Percentiles rank a stretch among this genome's conserved stretches.
Conservation (phyloP, 2,113 vertebrate species). For the Cebidichthys violaceus region DNA sequence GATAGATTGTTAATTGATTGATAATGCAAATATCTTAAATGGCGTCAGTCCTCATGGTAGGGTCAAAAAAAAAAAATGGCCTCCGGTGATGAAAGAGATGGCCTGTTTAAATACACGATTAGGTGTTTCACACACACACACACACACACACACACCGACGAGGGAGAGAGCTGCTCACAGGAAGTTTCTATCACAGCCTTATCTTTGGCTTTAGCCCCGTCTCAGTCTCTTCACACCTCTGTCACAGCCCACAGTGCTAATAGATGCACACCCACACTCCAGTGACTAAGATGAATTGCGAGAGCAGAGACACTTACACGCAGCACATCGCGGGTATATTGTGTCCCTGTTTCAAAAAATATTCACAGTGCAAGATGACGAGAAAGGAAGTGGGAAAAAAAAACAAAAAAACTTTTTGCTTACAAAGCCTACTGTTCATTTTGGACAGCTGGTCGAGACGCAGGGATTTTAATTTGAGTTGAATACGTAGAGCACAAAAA, state of each 20-base stretch:
- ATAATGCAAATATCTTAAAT: background rate
- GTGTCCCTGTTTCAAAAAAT: slow-evolving; percentile 67
- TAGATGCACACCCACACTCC: slow-evolving; percentile 75
- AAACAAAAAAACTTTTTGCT: slow-evolving; percentile 14
- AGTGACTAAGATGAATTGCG: slow-evolving; percentile 69
- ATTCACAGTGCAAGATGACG: slow-evolving; percentile 55
- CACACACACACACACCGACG: slow-evolving; percentile 11
- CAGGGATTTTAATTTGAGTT: slow-evolving; percentile 28
- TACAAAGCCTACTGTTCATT: slow-evolving; percentile 14
- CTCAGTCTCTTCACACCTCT: slow-evolving; percentile 69
- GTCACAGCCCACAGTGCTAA: slow-evolving; percentile 70
- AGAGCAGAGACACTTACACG: slow-evolving; percentile 63
- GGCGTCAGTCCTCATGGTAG: background rate
- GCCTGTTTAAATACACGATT: background rate
- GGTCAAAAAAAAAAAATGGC: background rate
- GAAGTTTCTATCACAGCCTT: slow-evolving; percentile 31
- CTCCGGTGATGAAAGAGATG: background rate
- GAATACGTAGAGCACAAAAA: background rate
- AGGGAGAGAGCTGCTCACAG: slow-evolving; percentile 3
- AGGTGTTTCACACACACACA: background rate
- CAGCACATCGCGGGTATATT: slow-evolving; percentile 70
- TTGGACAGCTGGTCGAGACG: background rate
- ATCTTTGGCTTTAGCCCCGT: slow-evolving; percentile 66
- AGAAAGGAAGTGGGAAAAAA: slow-evolving; percentile 1
- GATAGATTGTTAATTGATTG: background rate